phyloP scores from a whole-genome alignment of 1,140 invertebrate species.

The Paramacrobiotus metropolitanus region DNA sequence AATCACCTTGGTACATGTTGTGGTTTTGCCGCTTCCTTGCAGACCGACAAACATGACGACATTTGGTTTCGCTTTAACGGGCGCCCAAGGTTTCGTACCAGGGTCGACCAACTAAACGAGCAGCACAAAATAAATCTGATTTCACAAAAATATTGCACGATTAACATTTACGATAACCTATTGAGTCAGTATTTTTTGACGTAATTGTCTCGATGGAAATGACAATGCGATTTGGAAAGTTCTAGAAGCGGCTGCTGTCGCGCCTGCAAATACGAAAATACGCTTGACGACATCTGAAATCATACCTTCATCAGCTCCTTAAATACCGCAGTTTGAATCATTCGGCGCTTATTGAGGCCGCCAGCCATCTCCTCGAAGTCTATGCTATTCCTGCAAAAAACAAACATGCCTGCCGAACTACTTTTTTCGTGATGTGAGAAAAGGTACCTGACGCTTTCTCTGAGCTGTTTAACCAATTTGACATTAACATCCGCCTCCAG shows the following conservation, averaged over 20 bases:
- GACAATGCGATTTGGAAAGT: no score
- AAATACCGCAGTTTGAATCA: conserved; percentile 97
- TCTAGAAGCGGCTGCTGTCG: no score
- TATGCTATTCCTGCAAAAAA: conserved; percentile 44
- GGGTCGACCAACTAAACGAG: conserved; percentile 69
- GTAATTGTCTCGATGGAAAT: no score
- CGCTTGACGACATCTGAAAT: no score
- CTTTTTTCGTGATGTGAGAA: no score
- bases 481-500: conserved; percentile 99
- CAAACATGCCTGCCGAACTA: no score
- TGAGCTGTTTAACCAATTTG: conserved; percentile 71
- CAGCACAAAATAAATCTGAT: conserved; percentile 11
- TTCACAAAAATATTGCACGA: conserved; percentile 7
- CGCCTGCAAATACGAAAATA: no score
- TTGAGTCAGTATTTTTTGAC: no score
- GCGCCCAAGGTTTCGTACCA: conserved; percentile 86
- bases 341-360: conserved; percentile 85
- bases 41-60: conserved; percentile 99
- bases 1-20: conserved; percentile 77
- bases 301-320: conserved; percentile 93
- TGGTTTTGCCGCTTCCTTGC: conserved; percentile 94
- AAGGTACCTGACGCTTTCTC: conserved; percentile 76
- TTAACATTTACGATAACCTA: no score
- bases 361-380: conserved; percentile 99
- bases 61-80: conserved; percentile 80